Base-by-base conservation (phyloP, 2,888 invertebrate genomes). In the Rhimphoctona megacephalus region DNA sequence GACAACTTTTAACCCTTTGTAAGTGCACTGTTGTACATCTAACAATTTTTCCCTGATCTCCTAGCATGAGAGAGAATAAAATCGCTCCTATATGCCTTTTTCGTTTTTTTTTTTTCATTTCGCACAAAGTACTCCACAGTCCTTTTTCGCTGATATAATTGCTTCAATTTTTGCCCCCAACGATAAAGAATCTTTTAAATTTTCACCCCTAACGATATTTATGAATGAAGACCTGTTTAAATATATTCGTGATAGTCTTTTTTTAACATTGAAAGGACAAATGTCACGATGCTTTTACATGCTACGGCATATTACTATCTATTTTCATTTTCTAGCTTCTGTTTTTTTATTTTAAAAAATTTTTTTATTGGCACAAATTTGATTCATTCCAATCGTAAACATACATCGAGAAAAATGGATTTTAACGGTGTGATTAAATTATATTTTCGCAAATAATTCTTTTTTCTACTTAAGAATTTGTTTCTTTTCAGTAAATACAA, bases 201-300 rank as follows among this genome's bases (percentile, higher is more conserved):
- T 19, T 61, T 19, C 25, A 14, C 6, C 22, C 22, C 22, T 6
- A 22, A 54, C 6, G 8, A 14, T 39, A n/a, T 43, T 66, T 39
- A 6, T 7, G 36, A 49, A 17, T 1, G 14, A 57, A 39, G 49
- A 6, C 43, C 57, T 4, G 39, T 25, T n/a, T 14, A 11, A 14
- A 25, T 7, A 30, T 3, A n/a, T 73, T 80, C 57, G n/a, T 67
- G 19, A 70, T 19, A 25, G 25, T 43, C 49, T 36, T 61, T 67
- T 57, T 49, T 77, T 67, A 70, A 77, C 81, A 78, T 49, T 67
- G 39, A 87, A 81, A 88, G 76, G 86, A 90, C 83, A 90, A 88
- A 90, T 83, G 87, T 81, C 90, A 91, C 90, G 89, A 92, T 92
- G 91, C 90, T 91, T 90, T 86, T 67, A 90, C 92, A 92, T 92